Evolutionary conservation across 2,113 vertebrate species (phyloP).

Genomic region (Nothoprocta perdicaria): DNA sequence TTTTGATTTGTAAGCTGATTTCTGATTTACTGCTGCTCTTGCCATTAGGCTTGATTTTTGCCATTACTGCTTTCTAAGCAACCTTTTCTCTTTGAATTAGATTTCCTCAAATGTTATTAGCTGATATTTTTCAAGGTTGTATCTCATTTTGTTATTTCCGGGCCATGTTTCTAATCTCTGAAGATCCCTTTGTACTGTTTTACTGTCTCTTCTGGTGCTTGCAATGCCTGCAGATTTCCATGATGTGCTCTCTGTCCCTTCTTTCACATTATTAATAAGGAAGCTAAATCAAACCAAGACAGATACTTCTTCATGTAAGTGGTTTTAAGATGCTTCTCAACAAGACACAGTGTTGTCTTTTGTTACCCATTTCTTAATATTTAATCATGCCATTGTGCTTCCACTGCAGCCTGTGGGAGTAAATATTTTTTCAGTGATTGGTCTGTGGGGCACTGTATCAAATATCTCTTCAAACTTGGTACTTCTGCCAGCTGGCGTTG

Average conservation of each 20-base stretch:
- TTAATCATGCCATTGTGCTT: neutral
- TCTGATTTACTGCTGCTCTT: neutral
- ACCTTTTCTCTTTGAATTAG: neutral
- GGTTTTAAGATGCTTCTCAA: neutral
- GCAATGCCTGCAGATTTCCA: neutral
- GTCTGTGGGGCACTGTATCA: neutral
- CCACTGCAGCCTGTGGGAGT: neutral
- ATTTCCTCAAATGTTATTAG: neutral
- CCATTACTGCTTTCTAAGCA: neutral
- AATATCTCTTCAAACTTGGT: constrained; percentile 9
- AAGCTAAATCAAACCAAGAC: constrained; percentile 19
- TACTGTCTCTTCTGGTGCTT: neutral
- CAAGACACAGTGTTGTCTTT: neutral
- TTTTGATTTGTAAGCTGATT: neutral
- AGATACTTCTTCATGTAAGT: neutral
- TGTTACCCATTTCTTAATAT: constrained; percentile 1
- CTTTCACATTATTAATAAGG: constrained; percentile 1
- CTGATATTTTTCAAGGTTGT: neutral
- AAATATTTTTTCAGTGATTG: neutral
- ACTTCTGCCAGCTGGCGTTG: neutral
- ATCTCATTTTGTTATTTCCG: neutral
- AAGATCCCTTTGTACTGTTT: neutral
- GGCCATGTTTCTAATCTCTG: neutral
- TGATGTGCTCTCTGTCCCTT: neutral
- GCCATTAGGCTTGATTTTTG: neutral